phyloP scores from a whole-genome alignment of 2,113 vertebrate species.

The Cranoglanis bouderius region DNA sequence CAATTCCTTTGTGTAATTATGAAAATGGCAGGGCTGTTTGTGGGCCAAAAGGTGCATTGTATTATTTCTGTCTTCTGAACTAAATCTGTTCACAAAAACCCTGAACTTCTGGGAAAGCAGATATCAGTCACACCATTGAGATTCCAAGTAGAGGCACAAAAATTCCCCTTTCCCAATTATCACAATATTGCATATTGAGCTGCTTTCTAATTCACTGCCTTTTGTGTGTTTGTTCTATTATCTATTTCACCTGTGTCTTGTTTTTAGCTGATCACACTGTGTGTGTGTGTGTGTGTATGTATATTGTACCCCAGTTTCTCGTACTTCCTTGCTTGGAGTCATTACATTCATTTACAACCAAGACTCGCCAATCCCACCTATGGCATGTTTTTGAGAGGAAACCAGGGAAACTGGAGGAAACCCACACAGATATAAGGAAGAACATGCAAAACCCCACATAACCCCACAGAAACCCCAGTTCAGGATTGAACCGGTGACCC shows the following conservation, averaged over 20 bases:
- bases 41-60: constrained; percentile 55
- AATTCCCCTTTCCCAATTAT: background rate
- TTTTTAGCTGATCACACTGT: too few species aligned
- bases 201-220: too few species aligned
- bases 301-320: too few species aligned
- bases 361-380: background rate
- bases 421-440: background rate
- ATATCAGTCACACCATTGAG: background rate
- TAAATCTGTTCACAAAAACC: background rate
- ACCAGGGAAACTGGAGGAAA: background rate
- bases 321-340: too few species aligned
- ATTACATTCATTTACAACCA: too few species aligned
- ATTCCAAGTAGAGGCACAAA: background rate
- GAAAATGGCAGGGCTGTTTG: constrained; percentile 35
- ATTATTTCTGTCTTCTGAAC: constrained; percentile 32
- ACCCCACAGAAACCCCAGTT: background rate
- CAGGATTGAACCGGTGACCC: background rate
- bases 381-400: background rate
- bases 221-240: too few species aligned
- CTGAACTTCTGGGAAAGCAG: background rate
- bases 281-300: too few species aligned
- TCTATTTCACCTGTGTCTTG: too few species aligned
- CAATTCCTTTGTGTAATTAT: constrained; percentile 10
- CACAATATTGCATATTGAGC: background rate
- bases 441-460: background rate